Percentiles rank a stretch among this genome's conserved stretches.
Conservation (phyloP, 2,113 vertebrate genomes). For the Plotosus lineatus region DNA sequence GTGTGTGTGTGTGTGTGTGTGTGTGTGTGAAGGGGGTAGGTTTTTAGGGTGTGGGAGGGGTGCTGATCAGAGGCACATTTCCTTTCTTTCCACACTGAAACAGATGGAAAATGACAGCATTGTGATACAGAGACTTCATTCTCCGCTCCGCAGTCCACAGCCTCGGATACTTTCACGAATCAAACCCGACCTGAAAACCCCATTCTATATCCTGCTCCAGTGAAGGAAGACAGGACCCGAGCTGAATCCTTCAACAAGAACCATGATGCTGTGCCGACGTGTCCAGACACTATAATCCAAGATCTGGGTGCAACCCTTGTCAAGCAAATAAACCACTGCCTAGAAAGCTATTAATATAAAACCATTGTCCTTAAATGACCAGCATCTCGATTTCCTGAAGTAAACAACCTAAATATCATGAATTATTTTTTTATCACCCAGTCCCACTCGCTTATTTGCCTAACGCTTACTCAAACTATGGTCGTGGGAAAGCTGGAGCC, state of each 20-base stretch:
- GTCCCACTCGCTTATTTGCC: too few species aligned
- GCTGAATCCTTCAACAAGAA: not conserved
- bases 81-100: conserved; percentile 49
- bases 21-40: conserved; percentile 28
- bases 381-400: too few species aligned
- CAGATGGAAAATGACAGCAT: conserved; percentile 70
- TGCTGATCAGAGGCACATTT: conserved; percentile 44
- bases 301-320: too few species aligned
- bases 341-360: too few species aligned
- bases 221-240: not conserved
- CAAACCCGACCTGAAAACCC: conserved; percentile 1
- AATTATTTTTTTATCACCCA: too few species aligned
- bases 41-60: conserved; percentile 30
- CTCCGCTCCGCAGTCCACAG: conserved; percentile 27
- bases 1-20: conserved; percentile 29
- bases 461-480: too few species aligned
- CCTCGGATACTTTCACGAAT: not conserved
- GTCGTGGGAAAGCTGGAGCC: too few species aligned
- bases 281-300: not conserved
- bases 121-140: conserved; percentile 66
- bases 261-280: not conserved
- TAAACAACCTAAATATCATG: too few species aligned
- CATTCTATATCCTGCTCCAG: not conserved
- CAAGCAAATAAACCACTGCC: too few species aligned
- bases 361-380: too few species aligned